Evolutionary conservation across 2,113 vertebrate genomes (phyloP).

Genomic region (Chionodraco myersi): DNA sequence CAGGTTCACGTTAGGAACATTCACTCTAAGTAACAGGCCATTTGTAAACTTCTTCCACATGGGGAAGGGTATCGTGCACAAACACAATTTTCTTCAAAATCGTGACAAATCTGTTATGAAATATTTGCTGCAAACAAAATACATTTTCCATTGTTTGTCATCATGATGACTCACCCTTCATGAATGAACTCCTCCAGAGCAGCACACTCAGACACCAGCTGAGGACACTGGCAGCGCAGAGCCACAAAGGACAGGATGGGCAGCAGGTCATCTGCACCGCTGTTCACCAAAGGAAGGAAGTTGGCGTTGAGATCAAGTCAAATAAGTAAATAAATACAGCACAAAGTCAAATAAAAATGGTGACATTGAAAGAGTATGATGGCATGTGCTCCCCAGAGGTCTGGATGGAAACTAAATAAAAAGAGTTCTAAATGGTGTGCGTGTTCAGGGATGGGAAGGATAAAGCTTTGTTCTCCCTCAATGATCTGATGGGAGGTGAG

Average conservation of each 20-base stretch:
- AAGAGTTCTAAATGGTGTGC: constrained; percentile 41
- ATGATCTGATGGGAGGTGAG: constrained; percentile 62
- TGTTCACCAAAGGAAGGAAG: constrained; percentile 61
- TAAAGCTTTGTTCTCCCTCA: constrained; percentile 37
- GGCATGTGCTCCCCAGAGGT: constrained; percentile 20
- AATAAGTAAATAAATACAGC: constrained; percentile 18
- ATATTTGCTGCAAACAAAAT: not conserved
- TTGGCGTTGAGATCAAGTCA: not conserved
- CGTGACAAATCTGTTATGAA: not conserved
- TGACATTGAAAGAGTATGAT: constrained; percentile 35
- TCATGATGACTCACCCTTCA: constrained; percentile 86
- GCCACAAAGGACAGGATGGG: constrained; percentile 95
- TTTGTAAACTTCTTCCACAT: not conserved
- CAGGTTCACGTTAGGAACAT: not conserved
- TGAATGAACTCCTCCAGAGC: constrained; percentile 97
- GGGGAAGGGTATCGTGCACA: not conserved
- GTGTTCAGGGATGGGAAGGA: constrained; percentile 52
- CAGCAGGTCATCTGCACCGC: constrained; percentile 93
- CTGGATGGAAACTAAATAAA: constrained; percentile 37
- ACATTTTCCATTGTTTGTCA: not conserved
- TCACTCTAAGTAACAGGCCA: not conserved
- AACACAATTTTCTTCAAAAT: not conserved
- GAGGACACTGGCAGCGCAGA: constrained; percentile 88
- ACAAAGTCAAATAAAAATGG: not conserved
- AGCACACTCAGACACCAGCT: constrained; percentile 92